Conservation (phyloP, 1,140 invertebrate genomes). For the Aphelinus certus region DNA sequence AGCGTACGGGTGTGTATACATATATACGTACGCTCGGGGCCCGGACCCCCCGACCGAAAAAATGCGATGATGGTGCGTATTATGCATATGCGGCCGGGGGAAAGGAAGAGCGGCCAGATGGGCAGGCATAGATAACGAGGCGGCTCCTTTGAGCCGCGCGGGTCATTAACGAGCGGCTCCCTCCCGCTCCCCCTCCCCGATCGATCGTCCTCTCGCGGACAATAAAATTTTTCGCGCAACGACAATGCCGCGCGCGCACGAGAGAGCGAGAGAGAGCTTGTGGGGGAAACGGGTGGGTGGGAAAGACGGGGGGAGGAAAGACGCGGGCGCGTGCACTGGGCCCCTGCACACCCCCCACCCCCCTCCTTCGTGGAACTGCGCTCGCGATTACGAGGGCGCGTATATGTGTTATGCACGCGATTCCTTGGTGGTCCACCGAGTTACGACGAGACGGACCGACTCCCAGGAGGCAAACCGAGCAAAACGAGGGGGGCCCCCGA, state of each 20-base stretch:
- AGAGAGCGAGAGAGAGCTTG: background rate
- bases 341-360: no score
- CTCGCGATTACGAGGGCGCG: conserved; percentile 1
- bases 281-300: background rate
- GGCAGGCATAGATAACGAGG: conserved; percentile 13
- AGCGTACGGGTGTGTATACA: no score
- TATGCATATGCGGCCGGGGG: background rate
- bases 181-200: no score
- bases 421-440: conserved; percentile 34
- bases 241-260: no score
- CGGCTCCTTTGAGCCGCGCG: background rate
- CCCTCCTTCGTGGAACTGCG: conserved; percentile 32
- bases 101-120: background rate
- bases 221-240: conserved; percentile 24
- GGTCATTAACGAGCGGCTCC: background rate
- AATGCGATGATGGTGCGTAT: no score
- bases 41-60: no score
- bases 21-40: no score
- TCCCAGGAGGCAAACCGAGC: conserved; percentile 29
- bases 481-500: background rate
- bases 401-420: conserved; percentile 10
- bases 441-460: conserved; percentile 28
- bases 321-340: background rate
- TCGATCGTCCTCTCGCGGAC: background rate
- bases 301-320: background rate